Conservation (phyloP, 2,113 vertebrate species). For the Falcunculus frontatus region DNA sequence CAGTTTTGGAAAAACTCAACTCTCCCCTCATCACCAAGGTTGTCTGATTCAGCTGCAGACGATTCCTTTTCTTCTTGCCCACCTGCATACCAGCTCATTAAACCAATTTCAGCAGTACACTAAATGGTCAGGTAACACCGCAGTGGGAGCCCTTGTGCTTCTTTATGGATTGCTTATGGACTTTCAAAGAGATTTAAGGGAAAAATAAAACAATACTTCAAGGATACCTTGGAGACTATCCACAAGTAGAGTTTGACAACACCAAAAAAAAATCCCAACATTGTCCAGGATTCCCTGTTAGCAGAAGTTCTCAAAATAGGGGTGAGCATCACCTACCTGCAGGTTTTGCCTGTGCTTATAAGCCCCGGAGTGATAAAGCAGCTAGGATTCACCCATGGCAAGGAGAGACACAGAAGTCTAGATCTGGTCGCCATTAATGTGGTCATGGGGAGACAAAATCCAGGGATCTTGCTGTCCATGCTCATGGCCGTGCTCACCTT, state of each 20-base stretch:
- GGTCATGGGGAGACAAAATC: background rate
- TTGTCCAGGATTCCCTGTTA: background rate
- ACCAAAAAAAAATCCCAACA: background rate
- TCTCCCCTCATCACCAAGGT: background rate
- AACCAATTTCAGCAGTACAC: background rate
- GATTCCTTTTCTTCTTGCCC: background rate
- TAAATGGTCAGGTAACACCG: background rate
- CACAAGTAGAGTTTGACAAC: background rate
- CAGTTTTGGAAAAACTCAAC: background rate
- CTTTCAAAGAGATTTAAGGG: background rate
- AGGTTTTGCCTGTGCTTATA: background rate
- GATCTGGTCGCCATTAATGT: background rate
- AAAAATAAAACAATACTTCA: background rate
- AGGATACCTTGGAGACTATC: background rate
- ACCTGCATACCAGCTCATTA: background rate
- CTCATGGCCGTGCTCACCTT: accelerated
- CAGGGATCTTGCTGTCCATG: background rate
- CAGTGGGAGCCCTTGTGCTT: background rate
- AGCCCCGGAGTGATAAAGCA: background rate
- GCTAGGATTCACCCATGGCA: background rate
- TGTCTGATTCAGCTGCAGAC: background rate
- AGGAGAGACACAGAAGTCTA: background rate
- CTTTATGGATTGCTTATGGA: background rate
- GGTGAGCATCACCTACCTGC: background rate
- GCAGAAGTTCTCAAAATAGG: background rate